Conservation (phyloP, 1,140 invertebrate species). For the Lucilia sericata region DNA sequence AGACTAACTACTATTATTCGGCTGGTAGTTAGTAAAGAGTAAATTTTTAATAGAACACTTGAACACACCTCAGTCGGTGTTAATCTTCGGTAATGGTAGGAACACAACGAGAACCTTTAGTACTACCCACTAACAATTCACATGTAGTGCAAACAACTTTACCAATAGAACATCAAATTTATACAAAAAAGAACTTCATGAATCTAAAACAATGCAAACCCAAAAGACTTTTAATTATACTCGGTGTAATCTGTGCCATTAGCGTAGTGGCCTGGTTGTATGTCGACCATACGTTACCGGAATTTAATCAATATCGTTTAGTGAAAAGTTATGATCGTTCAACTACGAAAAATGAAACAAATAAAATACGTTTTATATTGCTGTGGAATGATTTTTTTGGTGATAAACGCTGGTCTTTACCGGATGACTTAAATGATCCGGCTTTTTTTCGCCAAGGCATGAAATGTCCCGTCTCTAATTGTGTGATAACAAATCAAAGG, state of each 20-base stretch:
- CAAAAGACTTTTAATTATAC: neutral
- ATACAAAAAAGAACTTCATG: neutral
- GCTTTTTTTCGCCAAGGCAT: slow-evolving; percentile 56
- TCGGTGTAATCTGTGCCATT: neutral
- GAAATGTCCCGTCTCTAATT: slow-evolving; percentile 55
- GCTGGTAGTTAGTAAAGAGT: neutral
- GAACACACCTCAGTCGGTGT: neutral
- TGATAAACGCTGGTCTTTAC: slow-evolving; percentile 57
- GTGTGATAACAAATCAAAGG: slow-evolving; percentile 57
- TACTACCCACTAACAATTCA: neutral
- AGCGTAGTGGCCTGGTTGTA: slow-evolving; percentile 41
- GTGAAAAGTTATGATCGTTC: slow-evolving; percentile 50
- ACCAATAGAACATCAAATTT: neutral
- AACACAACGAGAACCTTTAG: neutral
- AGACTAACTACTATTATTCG: neutral
- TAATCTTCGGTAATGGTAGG: neutral
- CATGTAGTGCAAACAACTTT: neutral
- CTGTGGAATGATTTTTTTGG: slow-evolving; percentile 62
- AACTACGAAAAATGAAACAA: neutral
- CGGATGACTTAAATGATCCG: slow-evolving; percentile 54
- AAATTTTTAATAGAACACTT: neutral
- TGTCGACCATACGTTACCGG: slow-evolving; percentile 50
- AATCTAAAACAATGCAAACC: neutral
- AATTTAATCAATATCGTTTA: slow-evolving; percentile 59
- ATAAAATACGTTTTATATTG: slow-evolving; percentile 53